Base-by-base conservation (phyloP, 2,888 invertebrate genomes). In the Thereva unica region DNA sequence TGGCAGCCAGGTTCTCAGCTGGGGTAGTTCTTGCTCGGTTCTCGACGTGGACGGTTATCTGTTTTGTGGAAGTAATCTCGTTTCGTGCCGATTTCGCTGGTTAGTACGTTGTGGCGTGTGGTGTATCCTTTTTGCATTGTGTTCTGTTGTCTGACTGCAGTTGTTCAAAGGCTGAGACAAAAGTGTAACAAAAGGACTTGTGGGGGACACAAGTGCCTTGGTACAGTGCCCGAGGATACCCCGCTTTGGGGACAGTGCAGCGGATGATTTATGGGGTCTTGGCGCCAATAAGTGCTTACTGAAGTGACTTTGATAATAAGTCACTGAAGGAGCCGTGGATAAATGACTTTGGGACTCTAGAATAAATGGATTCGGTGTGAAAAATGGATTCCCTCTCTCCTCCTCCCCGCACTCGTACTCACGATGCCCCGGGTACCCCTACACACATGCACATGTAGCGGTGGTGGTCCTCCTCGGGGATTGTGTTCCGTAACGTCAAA, bases 11-110 rank as follows among this genome's bases (percentile, higher is more conserved):
- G 38, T 42, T 38, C 38, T 8, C 12, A 23, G 7, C 52, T 67
- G 56, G 67, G 67, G 67, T 69, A 67, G 69, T 69, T 67, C 38
- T 56, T 50, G 34, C 53, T 66, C 56, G 49, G 52, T 61, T 65
- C 12, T 69, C 57, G 67, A 6, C 53, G 67, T 45, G 67, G 47
- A 66, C 54, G 67, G 69, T 61, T 63, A 47, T 37, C 8, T 44
- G 35, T 42, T 42, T 40, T 45, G n/a, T 47, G n/a, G 50, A 23
- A 8, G 38, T 61, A 10, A 40, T 52, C 37, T 44, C 42, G 47
- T 37, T 57, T 34, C 5, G 55, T 49, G 49, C 37, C 10, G n/a
- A 12, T 61, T 61, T 47, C 37, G 35, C 38, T 34, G 4, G 61
- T 40, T 61, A 49, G 47, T 38, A 3, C 38, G 10, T 59, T 52